Percentiles rank a stretch among this genome's conserved stretches.
phyloP scores from a whole-genome alignment of 2,797 vertebrate genomes.

The Astyanax mexicanus region DNA sequence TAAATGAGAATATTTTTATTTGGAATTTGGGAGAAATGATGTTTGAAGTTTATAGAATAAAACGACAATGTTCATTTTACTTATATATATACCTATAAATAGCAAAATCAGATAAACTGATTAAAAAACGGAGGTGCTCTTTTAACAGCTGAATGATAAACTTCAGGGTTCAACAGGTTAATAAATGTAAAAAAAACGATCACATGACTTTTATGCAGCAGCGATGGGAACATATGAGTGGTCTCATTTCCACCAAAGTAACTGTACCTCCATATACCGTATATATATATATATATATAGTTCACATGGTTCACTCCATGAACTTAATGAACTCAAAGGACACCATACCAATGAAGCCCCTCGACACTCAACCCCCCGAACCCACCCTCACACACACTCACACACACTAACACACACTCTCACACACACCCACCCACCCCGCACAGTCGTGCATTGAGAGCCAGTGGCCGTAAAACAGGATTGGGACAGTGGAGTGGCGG shows the following conservation, averaged over 20 bases:
- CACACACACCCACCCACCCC: constrained; percentile 16
- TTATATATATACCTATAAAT: too few species aligned
- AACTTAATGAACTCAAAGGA: constrained; percentile 30
- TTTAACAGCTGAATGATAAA: too few species aligned
- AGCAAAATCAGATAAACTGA: too few species aligned
- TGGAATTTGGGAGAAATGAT: too few species aligned
- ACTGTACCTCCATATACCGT: neutral
- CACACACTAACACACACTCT: constrained; percentile 26
- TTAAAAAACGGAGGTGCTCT: too few species aligned
- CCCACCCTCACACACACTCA: neutral
- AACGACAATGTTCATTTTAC: too few species aligned
- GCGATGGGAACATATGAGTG: neutral
- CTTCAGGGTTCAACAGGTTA: too few species aligned
- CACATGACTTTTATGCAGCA: too few species aligned
- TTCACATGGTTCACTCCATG: constrained; percentile 26
- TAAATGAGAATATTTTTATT: too few species aligned
- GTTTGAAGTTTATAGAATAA: too few species aligned
- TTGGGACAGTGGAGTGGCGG: constrained; percentile 58
- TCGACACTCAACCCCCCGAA: constrained; percentile 13
- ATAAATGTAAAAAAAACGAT: too few species aligned
- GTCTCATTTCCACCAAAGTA: constrained; percentile 7
- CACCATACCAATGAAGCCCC: constrained; percentile 1
- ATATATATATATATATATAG: neutral
- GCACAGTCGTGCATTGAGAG: constrained; percentile 53
- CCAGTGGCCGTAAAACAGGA: constrained; percentile 61